Evolutionary conservation across 1,140 invertebrate species (phyloP), one percentile per base, ranked within the genome.

Genomic region (Drusus annulatus): DNA sequence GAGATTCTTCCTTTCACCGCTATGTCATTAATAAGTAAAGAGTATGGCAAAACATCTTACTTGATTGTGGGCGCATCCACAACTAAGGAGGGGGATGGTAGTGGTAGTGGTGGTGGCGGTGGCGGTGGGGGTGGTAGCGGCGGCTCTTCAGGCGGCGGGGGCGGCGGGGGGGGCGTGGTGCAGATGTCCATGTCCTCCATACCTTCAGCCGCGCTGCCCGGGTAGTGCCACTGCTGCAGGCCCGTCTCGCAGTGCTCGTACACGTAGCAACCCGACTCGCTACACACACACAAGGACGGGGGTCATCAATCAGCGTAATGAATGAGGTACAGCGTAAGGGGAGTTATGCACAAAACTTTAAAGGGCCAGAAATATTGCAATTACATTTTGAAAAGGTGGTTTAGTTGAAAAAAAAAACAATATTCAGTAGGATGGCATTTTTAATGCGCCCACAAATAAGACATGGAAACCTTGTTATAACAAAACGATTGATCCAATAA

Each of bases 111-210:
- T 3, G 31, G 65, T 1, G 65, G 36, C 19, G 75, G 75, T 0
- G 75, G 75, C 17, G 60, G 75, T 4, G 75, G 75, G 8, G 75
- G 75, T 2, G 65, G 68, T 16, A 62, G 68, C 0, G 65, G 77
- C 0, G 77, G 77, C 45, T 77, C 75, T 4, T 74, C 65, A 0
- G 79, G 78, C 28, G 75, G 78, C 7, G 79, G 58, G 5, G 77
- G 63, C 8, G 69, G 84, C 69, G 87, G 88, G 2, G 88, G 88
- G 17, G 88, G 88, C 17, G 89, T 90, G 52, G 87, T 89, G 65
- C 86, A 86, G 31, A 90, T 90, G 50, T 90, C 89, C 89, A 90
- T 90, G 74, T 90, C 89, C 17, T 78, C 79, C 82, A 86, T 84
- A 81, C 85, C 75, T 83, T 82, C 73, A 3, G 84, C 83, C 2